Conservation (phyloP, 2,888 invertebrate species). For the Hypena proboscidalis region DNA sequence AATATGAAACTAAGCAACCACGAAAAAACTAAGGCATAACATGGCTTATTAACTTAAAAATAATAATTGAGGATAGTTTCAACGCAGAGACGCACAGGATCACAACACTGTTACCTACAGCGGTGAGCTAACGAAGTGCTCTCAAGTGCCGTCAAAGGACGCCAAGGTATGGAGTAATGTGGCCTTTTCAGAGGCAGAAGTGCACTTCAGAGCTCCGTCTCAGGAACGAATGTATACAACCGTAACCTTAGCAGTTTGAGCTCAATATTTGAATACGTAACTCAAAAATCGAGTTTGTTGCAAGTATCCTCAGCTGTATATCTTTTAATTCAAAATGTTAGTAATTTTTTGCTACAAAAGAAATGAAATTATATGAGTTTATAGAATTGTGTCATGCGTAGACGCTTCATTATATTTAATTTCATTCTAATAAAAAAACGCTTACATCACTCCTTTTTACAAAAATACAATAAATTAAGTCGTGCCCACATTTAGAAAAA, state of each 20-base stretch:
- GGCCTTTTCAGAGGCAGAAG: conserved; percentile 50
- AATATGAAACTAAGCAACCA: too few relatives aligned
- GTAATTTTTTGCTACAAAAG: too few relatives aligned
- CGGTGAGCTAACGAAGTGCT: conserved; percentile 63
- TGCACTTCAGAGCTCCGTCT: conserved; percentile 36
- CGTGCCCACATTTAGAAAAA: too few relatives aligned
- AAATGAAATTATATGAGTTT: too few relatives aligned
- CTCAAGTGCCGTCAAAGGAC: conserved; percentile 56
- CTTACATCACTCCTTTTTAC: too few relatives aligned
- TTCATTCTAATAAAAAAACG: too few relatives aligned
- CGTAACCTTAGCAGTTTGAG: conserved; percentile 29
- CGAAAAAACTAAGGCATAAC: neutral
- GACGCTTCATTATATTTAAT: too few relatives aligned
- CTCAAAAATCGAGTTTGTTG: conserved; percentile 2
- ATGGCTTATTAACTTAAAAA: conserved; percentile 19
- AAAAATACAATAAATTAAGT: too few relatives aligned
- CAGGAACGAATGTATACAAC: conserved; percentile 31
- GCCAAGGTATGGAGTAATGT: conserved; percentile 49
- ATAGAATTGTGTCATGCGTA: neutral
- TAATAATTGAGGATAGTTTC: conserved; percentile 26
- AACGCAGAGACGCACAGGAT: conserved; percentile 56
- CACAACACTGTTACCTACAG: conserved; percentile 57
- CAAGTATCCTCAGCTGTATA: too few relatives aligned
- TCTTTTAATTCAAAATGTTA: too few relatives aligned
- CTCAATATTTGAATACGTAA: conserved; percentile 13